phyloP scores from a whole-genome alignment of 2,888 invertebrate genomes.

The Eupsilia transversa region DNA sequence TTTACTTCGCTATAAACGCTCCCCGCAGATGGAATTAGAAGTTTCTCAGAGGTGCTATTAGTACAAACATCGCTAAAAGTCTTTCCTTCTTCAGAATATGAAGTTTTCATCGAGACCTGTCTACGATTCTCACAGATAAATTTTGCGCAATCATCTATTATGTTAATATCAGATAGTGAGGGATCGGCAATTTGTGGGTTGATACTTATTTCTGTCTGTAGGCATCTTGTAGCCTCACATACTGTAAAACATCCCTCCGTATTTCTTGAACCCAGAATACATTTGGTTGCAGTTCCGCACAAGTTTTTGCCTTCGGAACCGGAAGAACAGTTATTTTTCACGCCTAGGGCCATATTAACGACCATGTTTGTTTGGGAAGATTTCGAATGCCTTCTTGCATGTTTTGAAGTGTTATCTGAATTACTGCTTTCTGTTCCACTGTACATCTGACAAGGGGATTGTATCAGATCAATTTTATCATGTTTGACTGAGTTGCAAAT shows the following conservation, averaged over 20 bases:
- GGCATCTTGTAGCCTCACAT: constrained; percentile 79
- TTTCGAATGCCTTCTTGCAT: constrained; percentile 71
- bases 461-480: constrained; percentile 47
- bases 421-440: constrained; percentile 49
- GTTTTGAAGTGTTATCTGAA: constrained; percentile 59
- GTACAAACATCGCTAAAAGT: constrained; percentile 55
- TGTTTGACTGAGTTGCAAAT: constrained; percentile 26
- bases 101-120: constrained; percentile 64
- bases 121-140: constrained; percentile 76
- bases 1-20: constrained; percentile 23
- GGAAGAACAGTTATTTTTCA: constrained; percentile 60
- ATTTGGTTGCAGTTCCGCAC: constrained; percentile 40
- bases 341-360: constrained; percentile 66
- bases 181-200: constrained; percentile 85
- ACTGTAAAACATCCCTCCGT: constrained; percentile 55
- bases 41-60: constrained; percentile 52
- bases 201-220: constrained; percentile 87
- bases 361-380: constrained; percentile 83
- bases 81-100: constrained; percentile 54
- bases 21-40: constrained; percentile 36
- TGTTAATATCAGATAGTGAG: constrained; percentile 80
- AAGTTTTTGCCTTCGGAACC: constrained; percentile 52
- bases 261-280: constrained; percentile 30
- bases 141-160: constrained; percentile 77
- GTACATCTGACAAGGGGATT: constrained; percentile 48